These are phyloP conservation scores for Pantherophis vulpinus DNA, from an alignment of 2,797 vertebrate genomes.

Conservation along the genomic window DNA sequence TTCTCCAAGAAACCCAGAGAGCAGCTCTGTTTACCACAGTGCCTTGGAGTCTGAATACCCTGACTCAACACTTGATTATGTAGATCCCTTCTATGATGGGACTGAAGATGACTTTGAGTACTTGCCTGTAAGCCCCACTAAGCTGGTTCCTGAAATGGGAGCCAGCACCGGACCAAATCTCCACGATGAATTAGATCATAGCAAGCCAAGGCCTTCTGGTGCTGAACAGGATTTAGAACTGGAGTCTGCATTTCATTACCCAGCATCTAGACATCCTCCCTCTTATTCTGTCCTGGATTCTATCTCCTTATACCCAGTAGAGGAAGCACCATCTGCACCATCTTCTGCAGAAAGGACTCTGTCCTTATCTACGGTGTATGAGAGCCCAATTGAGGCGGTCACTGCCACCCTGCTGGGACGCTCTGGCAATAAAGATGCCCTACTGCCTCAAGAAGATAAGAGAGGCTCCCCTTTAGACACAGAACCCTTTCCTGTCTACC, in stretches of 20 bases:
- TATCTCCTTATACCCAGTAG: neutral
- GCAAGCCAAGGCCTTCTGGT: neutral
- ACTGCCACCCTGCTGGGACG: neutral
- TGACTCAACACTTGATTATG: conserved; percentile 63
- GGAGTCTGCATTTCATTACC: conserved; percentile 19
- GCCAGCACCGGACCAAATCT: neutral
- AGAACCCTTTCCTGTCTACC: conserved; percentile 51
- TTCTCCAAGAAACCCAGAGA: conserved; percentile 26
- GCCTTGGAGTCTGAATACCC: conserved; percentile 70
- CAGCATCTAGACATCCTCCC: conserved; percentile 15
- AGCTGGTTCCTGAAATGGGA: neutral
- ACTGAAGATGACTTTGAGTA: conserved; percentile 71
- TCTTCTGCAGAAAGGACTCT: conserved; percentile 27
- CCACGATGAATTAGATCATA: neutral
- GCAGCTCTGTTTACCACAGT: neutral
- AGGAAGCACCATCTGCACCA: conserved; percentile 41
- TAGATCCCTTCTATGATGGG: conserved; percentile 49
- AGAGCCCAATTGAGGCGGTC: conserved; percentile 13
- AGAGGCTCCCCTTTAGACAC: neutral
- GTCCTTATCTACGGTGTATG: neutral
- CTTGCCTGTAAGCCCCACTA: conserved; percentile 40
- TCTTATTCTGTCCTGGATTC: conserved; percentile 25
- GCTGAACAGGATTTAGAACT: neutral
- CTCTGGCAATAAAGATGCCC: conserved; percentile 1
- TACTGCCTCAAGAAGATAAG: conserved; percentile 5